phyloP scores from a whole-genome alignment of 2,113 vertebrate genomes.

The Perccottus glenii region DNA sequence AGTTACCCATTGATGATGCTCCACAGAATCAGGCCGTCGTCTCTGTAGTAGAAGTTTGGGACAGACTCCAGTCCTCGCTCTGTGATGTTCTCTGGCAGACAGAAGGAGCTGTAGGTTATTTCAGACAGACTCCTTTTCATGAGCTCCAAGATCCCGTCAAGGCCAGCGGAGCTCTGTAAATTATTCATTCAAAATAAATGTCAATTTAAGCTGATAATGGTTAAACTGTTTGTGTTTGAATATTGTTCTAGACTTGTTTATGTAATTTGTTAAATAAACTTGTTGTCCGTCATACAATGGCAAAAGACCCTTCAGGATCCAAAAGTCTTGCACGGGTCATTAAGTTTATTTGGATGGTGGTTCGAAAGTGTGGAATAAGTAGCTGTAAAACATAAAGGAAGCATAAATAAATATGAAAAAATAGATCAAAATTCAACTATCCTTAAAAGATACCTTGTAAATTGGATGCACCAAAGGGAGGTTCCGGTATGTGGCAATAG shows the following conservation, averaged over 20 bases:
- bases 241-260: neutral
- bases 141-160: conserved; percentile 27
- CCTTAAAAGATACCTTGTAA: conserved; percentile 71
- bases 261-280: neutral
- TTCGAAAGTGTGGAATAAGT: conserved; percentile 35
- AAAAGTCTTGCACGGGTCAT: neutral
- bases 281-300: neutral
- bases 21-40: conserved; percentile 65
- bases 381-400: conserved; percentile 22
- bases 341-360: conserved; percentile 27
- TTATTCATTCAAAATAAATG: too few species aligned
- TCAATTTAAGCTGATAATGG: too few species aligned
- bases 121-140: conserved; percentile 30
- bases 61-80: conserved; percentile 51
- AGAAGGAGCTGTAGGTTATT: conserved; percentile 59
- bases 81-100: conserved; percentile 61
- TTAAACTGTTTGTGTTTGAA: too few species aligned
- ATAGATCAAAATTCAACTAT: neutral
- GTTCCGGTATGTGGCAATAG: conserved; percentile 68
- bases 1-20: conserved; percentile 42
- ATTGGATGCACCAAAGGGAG: conserved; percentile 79
- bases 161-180: conserved; percentile 47
- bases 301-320: conserved; percentile 15
- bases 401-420: neutral
- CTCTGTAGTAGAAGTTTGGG: conserved; percentile 66